Percentiles rank a stretch among this genome's conserved stretches.
These are phyloP conservation scores for Brachyhypopomus gauderio DNA, from an alignment of 2,113 vertebrate genomes.

Conservation along the genomic window DNA sequence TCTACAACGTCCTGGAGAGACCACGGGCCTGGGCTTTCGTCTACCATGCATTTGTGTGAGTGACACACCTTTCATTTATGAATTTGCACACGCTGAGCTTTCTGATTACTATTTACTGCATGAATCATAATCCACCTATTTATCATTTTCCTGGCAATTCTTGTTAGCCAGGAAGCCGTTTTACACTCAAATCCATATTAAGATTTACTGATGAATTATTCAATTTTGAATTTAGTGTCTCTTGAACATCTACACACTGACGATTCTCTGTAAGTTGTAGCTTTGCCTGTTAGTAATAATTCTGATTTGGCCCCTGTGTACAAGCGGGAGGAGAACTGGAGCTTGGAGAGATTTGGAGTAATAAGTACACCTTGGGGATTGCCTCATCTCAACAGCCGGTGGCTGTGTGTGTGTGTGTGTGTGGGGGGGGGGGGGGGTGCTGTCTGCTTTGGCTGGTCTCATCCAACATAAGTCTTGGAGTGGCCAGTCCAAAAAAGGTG, in stretches of 20 bases:
- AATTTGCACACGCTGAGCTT: not conserved
- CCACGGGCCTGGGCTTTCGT: slow-evolving; percentile 93
- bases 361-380: slow-evolving; percentile 11
- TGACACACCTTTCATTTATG: slow-evolving; percentile 54
- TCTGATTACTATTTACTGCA: too few species aligned
- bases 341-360: not conserved
- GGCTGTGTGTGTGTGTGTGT: too few species aligned
- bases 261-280: not conserved
- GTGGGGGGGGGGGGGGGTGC: too few species aligned
- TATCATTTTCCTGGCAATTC: too few species aligned
- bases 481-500: not conserved
- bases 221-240: not conserved
- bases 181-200: not conserved
- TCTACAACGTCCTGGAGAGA: slow-evolving; percentile 97
- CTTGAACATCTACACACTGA: not conserved
- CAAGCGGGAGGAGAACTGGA: not conserved
- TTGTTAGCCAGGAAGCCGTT: not conserved
- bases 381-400: not conserved
- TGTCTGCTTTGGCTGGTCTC: not conserved
- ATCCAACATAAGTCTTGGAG: not conserved
- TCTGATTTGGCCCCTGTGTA: not conserved
- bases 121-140: too few species aligned
- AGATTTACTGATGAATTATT: not conserved
- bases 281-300: not conserved
- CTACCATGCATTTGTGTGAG: slow-evolving; percentile 98